Base-by-base conservation (phyloP, 30 jellyfish, hydroid and myxozoan genomes). In the Cassiopea xamachana region DNA sequence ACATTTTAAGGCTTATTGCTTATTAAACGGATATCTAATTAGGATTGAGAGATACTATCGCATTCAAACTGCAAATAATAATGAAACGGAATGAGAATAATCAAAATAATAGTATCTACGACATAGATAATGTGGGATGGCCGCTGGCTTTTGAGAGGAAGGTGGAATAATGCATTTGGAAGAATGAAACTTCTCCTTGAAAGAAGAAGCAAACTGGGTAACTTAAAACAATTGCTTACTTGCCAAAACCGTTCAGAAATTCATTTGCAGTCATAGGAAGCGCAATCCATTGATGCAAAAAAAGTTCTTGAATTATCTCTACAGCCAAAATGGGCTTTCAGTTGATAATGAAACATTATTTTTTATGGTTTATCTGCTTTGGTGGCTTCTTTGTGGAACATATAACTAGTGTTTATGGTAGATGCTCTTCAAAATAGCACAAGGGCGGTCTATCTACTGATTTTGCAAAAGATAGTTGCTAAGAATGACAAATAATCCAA, bases 151-250 rank as follows among this genome's bases (percentile, higher is more conserved):
- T 55, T 55, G 64, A 55, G 12, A 55, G 64, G 7, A 64, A 64
- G 39, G 74, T 64, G 74, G 74, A 64, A 64, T 64, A 64, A 64
- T 64, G 74, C 74, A 64, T 64, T 55, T 5, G 39, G 74, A 64
- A 4, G 8, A 64, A 14, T 5, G 43, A 64, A 27, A 64, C 27
- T 7, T 7, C 74, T 13, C 43, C 15, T 9, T 9, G 6, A 17
- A 64, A 64, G 2, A 64, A 7, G 15, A 64, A 64, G 8, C 43
- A 27, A 64, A 64, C 74, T 9, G 19, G 8, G 15, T 64, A 17
- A 5, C 43, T 64, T 64, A 64, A 64, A 64, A 64, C 74, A 17
- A 27, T 14, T 64, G 74, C 43, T 64, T 1, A 64, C 27, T 9
- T 64, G 64, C 74, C 74, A 64, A 64, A 27, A 17, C 74, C 74